These are phyloP conservation scores for Lepidochitona cinerea DNA, from an alignment of 2,888 invertebrate species.

Conservation along the genomic window DNA sequence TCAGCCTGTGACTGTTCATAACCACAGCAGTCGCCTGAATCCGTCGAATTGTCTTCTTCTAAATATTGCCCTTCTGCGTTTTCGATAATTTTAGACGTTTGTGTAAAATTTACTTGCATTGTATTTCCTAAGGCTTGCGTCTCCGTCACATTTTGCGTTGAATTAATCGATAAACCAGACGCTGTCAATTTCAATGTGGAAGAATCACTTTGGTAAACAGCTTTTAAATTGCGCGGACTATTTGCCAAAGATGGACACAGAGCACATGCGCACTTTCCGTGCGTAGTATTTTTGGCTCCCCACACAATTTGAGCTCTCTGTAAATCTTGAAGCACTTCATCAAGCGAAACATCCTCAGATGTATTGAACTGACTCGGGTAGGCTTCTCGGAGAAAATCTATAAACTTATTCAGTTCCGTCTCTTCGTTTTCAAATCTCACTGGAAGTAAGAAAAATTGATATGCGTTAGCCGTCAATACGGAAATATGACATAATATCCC, in stretches of 20 bases:
- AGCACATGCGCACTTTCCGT: not conserved
- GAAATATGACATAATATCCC: too few species aligned
- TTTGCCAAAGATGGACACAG: not conserved
- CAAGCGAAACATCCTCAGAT: conserved; percentile 30
- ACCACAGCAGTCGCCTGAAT: not conserved
- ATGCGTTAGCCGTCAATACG: too few species aligned
- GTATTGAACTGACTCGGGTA: conserved; percentile 38
- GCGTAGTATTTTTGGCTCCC: conserved; percentile 11
- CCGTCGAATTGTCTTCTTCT: not conserved
- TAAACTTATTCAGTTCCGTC: conserved; percentile 41
- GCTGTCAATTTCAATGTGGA: too few species aligned
- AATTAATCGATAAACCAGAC: too few species aligned
- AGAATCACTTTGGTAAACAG: not conserved
- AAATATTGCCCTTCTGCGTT: not conserved
- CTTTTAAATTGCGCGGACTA: not conserved
- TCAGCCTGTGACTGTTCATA: not conserved
- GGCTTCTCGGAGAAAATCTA: conserved; percentile 34
- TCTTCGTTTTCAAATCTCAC: conserved; percentile 54
- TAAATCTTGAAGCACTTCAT: conserved; percentile 36
- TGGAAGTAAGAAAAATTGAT: conserved; percentile 30
- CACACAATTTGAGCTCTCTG: conserved; percentile 26
- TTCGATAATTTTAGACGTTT: not conserved
- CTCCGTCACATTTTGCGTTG: not conserved
- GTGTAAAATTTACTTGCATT: not conserved
- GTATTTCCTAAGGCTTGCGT: conserved; percentile 5